Percentiles rank a stretch among this genome's conserved stretches.
These are phyloP conservation scores for Lepisosteus osseus DNA, from an alignment of 2,113 vertebrate genomes.

Conservation along the genomic window DNA sequence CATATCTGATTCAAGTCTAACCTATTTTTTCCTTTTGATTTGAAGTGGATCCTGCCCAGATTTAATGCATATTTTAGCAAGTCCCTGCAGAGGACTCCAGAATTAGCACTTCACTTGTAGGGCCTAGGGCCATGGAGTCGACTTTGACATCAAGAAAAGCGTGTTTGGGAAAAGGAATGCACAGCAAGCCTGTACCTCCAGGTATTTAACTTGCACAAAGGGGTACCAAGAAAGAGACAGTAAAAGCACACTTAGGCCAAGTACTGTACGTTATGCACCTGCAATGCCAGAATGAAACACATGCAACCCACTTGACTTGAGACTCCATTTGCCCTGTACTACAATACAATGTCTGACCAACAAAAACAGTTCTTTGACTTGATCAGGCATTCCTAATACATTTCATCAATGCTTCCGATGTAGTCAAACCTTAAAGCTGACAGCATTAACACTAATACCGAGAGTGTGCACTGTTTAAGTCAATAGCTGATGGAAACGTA, in stretches of 20 bases:
- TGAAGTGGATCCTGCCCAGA: constrained; percentile 64
- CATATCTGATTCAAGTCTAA: constrained; percentile 41
- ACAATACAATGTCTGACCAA: background rate
- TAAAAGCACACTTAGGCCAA: background rate
- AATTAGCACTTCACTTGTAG: constrained; percentile 81
- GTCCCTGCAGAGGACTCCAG: constrained; percentile 85
- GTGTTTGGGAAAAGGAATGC: constrained; percentile 93
- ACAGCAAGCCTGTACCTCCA: constrained; percentile 85
- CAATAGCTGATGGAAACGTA: constrained; percentile 2
- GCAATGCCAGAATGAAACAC: background rate
- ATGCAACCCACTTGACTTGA: background rate
- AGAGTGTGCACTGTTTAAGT: background rate
- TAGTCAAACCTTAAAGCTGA: background rate
- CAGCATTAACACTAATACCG: background rate
- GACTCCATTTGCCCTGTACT: background rate
- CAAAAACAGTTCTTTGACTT: background rate
- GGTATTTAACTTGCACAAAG: constrained; percentile 81
- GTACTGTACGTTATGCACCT: background rate
- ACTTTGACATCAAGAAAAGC: constrained; percentile 85
- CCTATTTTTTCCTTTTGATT: constrained; percentile 57
- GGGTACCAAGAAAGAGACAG: background rate
- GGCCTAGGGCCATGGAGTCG: constrained; percentile 86
- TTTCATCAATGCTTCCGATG: background rate
- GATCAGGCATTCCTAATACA: background rate
- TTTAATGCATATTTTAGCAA: constrained; percentile 97